phyloP scores from a whole-genome alignment of 2,113 vertebrate genomes.

The Shinisaurus crocodilurus region DNA sequence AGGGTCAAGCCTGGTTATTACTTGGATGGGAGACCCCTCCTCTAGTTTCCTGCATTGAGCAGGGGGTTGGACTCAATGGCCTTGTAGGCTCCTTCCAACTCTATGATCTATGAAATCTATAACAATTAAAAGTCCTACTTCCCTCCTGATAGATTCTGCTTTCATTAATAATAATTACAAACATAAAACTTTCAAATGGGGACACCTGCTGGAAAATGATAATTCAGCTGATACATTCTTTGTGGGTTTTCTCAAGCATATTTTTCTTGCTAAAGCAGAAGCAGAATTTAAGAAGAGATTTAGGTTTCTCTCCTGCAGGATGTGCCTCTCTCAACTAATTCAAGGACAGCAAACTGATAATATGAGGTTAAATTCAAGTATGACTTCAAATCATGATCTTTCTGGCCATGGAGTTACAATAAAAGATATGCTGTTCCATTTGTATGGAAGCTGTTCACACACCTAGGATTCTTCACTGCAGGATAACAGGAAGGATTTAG shows the following conservation, averaged over 20 bases:
- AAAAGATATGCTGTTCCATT: neutral
- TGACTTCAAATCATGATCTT: neutral
- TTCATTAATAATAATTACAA: neutral
- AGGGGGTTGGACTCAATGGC: no score
- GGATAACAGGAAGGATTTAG: no score
- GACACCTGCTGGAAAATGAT: neutral
- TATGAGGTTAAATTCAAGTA: neutral
- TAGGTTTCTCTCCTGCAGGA: neutral
- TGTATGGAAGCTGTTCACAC: neutral
- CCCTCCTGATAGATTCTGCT: neutral
- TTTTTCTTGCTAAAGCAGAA: neutral
- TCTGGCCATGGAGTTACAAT: neutral
- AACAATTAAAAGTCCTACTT: neutral
- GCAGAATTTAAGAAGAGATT: neutral
- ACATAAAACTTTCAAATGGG: constrained; percentile 1
- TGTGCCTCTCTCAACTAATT: neutral
- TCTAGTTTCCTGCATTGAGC: no score
- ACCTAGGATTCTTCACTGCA: neutral
- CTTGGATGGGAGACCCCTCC: no score
- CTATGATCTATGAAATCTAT: neutral
- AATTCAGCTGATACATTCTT: neutral
- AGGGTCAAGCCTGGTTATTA: neutral
- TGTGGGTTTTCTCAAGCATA: neutral
- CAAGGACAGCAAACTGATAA: neutral
- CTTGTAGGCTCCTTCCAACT: no score